Base-by-base conservation (phyloP, 64 coral and sea anemone species). In the Stichodactyla mertensii region DNA sequence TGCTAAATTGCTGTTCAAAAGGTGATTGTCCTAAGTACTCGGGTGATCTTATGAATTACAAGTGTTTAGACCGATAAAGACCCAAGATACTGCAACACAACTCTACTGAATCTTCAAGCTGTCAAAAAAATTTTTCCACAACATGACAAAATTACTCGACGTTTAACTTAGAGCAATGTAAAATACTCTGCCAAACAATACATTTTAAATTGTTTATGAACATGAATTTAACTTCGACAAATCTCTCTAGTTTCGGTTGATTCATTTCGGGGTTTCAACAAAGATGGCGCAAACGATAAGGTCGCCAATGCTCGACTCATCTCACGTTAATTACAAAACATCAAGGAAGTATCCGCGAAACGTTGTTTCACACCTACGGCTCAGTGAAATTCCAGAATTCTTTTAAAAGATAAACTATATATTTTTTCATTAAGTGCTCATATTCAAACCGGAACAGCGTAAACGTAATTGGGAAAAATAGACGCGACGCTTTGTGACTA, bases 331-430 rank as follows among this genome's bases (percentile, higher is more conserved):
- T 74, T 74, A 74, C 7, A 23, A 31, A 27, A 7, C 19, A 74
- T 5, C 26, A 74, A 9, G 24, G 69, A 74, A 74, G 27, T 74
- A 74, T 74, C 69, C 36, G 27, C 8, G 26, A 13, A 4, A 74
- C 12, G 27, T 3, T 31, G 24, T 74, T 74, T 74, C 69, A 74
- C 24, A 74, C 69, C 69, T 74, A 74, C 4, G 27, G 24, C 27
- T 74, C 23, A 74, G 69, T 74, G 10, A 74, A 74, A 74, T 74
- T 74, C 69, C 23, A 74, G 69, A 74, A 74, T 74, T 74, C 10
- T 74, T 69, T 74, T 12, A 10, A 15, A 74, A 74, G 69, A 74
- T 74, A 31, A 74, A 74, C 26, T 74, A 10, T 4, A 23, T 69
- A 8, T 74, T 74, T 45, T 31, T 74, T 74, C 69, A 74, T 74